These are phyloP conservation scores for Aethes cnicana DNA, from an alignment of 2,888 invertebrate species.

Conservation along the genomic window DNA sequence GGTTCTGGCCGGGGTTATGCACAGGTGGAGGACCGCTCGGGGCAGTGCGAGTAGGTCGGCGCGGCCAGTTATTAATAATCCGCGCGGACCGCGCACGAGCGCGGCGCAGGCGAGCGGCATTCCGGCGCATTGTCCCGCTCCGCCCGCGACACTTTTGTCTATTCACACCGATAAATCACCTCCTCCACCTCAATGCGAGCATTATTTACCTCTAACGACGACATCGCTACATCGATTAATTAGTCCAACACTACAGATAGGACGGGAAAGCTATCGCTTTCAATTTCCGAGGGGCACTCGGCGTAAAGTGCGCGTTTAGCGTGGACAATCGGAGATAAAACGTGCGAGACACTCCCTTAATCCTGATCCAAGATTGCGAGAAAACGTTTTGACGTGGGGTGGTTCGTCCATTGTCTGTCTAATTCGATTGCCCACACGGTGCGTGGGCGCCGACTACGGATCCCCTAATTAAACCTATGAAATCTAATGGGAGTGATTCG, in stretches of 20 bases:
- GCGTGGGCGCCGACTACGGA: constrained; percentile 62
- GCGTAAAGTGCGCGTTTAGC: constrained; percentile 81
- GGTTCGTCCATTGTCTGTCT: constrained; percentile 76
- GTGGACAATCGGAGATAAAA: constrained; percentile 82
- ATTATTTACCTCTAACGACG: constrained; percentile 77
- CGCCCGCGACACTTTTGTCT: constrained; percentile 80
- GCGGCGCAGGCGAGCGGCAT: constrained; percentile 66
- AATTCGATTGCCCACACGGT: constrained; percentile 76
- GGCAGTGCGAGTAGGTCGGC: constrained; percentile 48
- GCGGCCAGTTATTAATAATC: constrained; percentile 74
- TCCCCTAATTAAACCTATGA: constrained; percentile 75
- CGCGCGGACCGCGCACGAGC: constrained; percentile 75
- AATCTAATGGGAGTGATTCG: constrained; percentile 68
- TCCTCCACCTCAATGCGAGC: constrained; percentile 66
- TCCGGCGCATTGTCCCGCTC: constrained; percentile 77
- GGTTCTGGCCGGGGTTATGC: constrained; percentile 49
- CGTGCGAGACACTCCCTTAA: constrained; percentile 81
- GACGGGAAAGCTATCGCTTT: constrained; percentile 82
- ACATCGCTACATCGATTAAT: constrained; percentile 78
- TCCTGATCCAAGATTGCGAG: constrained; percentile 82
- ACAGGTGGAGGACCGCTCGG: constrained; percentile 70
- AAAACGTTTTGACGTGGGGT: constrained; percentile 82
- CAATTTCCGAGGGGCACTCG: constrained; percentile 81
- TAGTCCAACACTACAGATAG: constrained; percentile 80
- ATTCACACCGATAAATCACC: constrained; percentile 79